Conservation (phyloP, 1,140 invertebrate species). For the Araneus ventricosus region DNA sequence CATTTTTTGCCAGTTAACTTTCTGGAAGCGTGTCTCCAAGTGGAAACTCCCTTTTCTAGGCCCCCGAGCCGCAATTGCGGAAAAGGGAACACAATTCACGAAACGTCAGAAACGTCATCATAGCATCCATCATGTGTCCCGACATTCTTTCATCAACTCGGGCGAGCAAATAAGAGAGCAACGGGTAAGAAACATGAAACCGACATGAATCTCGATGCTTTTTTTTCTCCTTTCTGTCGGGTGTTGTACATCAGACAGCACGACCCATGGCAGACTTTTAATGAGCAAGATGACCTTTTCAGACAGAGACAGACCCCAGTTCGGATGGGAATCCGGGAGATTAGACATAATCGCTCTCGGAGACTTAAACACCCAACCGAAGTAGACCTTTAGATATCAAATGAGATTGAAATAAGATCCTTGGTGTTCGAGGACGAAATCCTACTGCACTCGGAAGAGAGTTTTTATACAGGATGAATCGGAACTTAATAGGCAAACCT, state of each 20-base stretch:
- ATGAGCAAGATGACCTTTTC: constrained; percentile 20
- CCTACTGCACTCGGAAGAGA: not conserved
- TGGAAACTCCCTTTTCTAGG: not conserved
- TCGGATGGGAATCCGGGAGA: not conserved
- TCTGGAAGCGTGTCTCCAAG: constrained; percentile 26
- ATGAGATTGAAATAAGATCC: not conserved
- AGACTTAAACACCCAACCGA: not conserved
- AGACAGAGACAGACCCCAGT: not conserved
- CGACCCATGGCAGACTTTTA: constrained; percentile 24
- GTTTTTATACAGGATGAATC: not conserved
- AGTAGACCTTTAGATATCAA: not conserved
- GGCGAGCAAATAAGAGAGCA: constrained; percentile 37
- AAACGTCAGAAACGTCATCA: constrained; percentile 45
- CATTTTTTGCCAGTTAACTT: not conserved
- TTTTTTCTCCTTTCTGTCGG: not conserved
- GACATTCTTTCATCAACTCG: constrained; percentile 49
- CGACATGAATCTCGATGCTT: not conserved
- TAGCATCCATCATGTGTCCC: not conserved
- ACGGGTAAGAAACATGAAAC: constrained; percentile 40
- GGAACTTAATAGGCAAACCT: not conserved
- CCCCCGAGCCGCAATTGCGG: not conserved
- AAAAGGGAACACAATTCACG: constrained; percentile 35
- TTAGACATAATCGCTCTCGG: not conserved
- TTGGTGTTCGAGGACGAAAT: not conserved
- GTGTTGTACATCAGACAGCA: constrained; percentile 20